Evolutionary conservation across 2,113 vertebrate species (phyloP), one percentile per base, ranked within the genome.

Genomic region (Semicossyphus pulcher): DNA sequence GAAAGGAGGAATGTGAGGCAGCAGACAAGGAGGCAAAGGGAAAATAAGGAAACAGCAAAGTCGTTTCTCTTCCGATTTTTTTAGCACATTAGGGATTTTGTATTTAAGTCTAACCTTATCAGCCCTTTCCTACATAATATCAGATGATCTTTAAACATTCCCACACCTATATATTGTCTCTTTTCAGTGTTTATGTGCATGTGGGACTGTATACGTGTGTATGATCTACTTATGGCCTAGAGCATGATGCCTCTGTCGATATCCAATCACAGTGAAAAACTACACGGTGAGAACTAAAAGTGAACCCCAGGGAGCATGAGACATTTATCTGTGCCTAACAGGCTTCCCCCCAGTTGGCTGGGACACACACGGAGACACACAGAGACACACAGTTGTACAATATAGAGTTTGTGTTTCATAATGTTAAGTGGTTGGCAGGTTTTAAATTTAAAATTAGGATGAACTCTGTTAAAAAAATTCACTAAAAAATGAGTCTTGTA

Each of bases 261-360:
- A 89, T 86, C 74, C 64, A 75, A 75, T 89, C 82, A 74, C 73
- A 42, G 41, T 81, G 86, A 89, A 86, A 80, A 88, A 83, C 80
- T 78, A 61, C 56, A 58, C 61, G 72, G 45, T 34, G 63, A 3
- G n/a, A 79, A 83, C 21, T 77, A 78, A 87, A 86, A 80, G 69
- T 20, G 4, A 85, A 84, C 77, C 80, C 41, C 23, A 21, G 60
- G 58, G 74, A 87, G 41, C 8, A 31, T 85, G 54, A 62, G 57
- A 84, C 83, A 85, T 86, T 81, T 75, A 83, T 86, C 66, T 82
- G 58, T 75, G 69, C 76, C 81, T 81, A 72, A 81, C 62, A 80
- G 58, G 72, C 52, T 73, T 81, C 64, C 66, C 34, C 31, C 11
- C 31, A 67, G 49, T 45, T 45, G 56, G 20, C 44, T 48, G 5